Conservation (phyloP, 2,113 vertebrate species). For the Hyperopisus bebe region DNA sequence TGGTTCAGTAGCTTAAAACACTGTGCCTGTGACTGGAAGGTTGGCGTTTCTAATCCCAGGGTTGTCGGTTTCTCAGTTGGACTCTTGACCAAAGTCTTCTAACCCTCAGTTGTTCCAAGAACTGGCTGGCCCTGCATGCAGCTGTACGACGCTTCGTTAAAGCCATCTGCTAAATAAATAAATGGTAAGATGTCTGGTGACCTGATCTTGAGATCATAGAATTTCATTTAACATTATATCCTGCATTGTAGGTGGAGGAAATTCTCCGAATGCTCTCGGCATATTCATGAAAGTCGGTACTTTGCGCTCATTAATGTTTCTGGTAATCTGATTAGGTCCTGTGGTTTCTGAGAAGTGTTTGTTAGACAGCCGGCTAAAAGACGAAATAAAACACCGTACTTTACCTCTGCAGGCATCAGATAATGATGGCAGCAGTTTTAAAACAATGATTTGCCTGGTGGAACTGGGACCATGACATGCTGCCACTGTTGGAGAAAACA, state of each 20-base stretch:
- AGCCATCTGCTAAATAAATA: not conserved
- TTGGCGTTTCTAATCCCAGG: not conserved
- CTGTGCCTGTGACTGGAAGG: not conserved
- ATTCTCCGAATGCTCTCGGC: not conserved
- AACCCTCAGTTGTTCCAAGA: not conserved
- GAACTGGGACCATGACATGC: not conserved
- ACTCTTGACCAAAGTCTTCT: not conserved
- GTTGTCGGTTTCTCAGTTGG: not conserved
- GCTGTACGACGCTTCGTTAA: not conserved
- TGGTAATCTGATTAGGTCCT: conserved; percentile 39
- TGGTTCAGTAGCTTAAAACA: not conserved
- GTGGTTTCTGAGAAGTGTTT: not conserved
- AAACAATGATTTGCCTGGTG: not conserved
- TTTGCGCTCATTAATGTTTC: conserved; percentile 50
- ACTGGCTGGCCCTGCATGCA: not conserved
- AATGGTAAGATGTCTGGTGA: not conserved
- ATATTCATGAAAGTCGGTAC: conserved; percentile 47
- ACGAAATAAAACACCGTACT: not conserved
- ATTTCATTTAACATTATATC: not conserved
- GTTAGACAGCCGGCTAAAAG: not conserved
- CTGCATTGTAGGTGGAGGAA: not conserved
- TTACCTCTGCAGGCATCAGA: not conserved
- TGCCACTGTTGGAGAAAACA: not conserved
- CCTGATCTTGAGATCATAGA: not conserved
- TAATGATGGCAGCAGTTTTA: not conserved